phyloP scores from a whole-genome alignment of 2,113 vertebrate genomes.

The Microcebus ravelobensis region DNA sequence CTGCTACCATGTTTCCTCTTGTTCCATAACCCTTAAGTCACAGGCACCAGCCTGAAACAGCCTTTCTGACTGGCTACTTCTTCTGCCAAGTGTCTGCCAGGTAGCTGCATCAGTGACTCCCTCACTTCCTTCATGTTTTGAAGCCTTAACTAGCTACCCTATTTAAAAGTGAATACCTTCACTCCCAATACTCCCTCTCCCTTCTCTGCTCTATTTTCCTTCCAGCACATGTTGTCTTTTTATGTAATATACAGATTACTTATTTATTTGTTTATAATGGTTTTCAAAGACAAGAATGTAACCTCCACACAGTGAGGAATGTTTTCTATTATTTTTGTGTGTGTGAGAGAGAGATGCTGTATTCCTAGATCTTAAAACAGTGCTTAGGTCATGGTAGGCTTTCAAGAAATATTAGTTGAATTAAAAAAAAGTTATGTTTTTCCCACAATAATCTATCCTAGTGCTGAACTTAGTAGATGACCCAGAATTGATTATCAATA shows the following conservation, averaged over 20 bases:
- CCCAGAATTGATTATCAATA: background rate
- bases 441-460: background rate
- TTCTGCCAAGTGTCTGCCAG: background rate
- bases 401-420: background rate
- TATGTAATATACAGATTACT: accelerated
- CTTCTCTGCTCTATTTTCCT: background rate
- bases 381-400: background rate
- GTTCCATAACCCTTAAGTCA: background rate
- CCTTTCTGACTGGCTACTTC: background rate
- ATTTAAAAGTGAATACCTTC: background rate
- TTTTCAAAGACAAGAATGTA: background rate
- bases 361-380: background rate
- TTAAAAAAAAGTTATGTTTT: background rate
- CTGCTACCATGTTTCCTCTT: background rate
- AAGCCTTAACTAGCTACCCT: background rate
- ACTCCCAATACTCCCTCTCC: background rate
- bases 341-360: background rate
- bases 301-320: background rate
- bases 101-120: too few species aligned
- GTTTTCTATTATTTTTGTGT: background rate
- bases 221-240: background rate
- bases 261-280: background rate
- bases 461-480: background rate
- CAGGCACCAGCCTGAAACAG: background rate
- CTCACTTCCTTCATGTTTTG: background rate